Evolutionary conservation across 2,888 invertebrate species (phyloP).

Genomic region (Erebia aethiops): DNA sequence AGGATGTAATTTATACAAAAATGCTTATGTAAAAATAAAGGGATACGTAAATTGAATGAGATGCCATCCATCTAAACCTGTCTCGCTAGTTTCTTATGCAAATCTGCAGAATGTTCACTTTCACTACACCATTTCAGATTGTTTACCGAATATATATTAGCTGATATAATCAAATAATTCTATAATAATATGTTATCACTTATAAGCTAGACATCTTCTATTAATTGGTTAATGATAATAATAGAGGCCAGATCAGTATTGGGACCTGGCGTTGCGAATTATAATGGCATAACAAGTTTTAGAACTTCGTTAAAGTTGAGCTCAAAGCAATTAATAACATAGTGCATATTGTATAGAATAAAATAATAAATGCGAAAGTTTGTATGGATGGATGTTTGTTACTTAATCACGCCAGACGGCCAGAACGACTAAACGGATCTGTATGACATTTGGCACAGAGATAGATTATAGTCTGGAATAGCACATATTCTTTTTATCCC

Average conservation of each 20-base stretch:
- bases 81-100: constrained; percentile 43
- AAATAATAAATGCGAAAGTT: too few species aligned
- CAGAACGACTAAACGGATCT: too few species aligned
- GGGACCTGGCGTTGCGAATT: neutral
- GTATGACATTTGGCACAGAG: too few species aligned
- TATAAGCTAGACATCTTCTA: neutral
- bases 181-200: neutral
- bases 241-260: neutral
- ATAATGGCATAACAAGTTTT: neutral
- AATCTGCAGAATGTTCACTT: constrained; percentile 47
- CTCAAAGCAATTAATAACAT: too few species aligned
- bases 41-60: constrained; percentile 37
- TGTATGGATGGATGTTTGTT: too few species aligned
- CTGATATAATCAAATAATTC: constrained; percentile 1
- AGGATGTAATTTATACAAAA: constrained; percentile 30
- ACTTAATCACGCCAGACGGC: too few species aligned
- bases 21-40: constrained; percentile 33
- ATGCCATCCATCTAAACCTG: constrained; percentile 42
- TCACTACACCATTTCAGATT: constrained; percentile 43
- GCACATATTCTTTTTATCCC: too few species aligned
- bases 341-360: too few species aligned
- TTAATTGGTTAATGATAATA: neutral
- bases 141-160: constrained; percentile 36
- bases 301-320: neutral
- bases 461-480: too few species aligned